Conservation (phyloP, 2,888 invertebrate genomes). For the Anagyrus pseudococci region DNA sequence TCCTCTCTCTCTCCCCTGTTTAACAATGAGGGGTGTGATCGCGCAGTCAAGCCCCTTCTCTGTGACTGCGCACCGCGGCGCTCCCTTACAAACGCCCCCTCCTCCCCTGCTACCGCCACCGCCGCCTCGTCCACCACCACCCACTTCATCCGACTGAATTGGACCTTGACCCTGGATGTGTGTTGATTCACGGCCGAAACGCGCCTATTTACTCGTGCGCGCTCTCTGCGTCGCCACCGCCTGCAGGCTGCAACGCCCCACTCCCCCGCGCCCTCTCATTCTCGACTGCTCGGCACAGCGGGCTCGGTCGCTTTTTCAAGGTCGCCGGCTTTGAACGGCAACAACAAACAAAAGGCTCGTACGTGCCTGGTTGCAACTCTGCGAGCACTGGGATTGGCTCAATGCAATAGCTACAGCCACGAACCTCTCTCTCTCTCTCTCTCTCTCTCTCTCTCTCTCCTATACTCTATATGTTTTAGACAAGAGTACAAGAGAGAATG, state of each 20-base stretch:
- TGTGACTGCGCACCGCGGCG: too few relatives aligned
- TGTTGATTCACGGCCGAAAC: slow-evolving; percentile 31
- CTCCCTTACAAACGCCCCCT: too few relatives aligned
- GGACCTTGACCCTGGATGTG: slow-evolving; percentile 35
- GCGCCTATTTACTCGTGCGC: slow-evolving; percentile 3
- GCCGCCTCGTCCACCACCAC: too few relatives aligned
- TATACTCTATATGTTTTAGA: too few relatives aligned
- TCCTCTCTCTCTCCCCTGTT: background rate
- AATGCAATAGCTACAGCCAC: background rate
- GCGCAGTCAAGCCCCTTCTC: slow-evolving; percentile 33
- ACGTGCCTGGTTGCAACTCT: too few relatives aligned
- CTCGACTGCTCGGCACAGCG: too few relatives aligned
- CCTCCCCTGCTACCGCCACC: slow-evolving; percentile 28
- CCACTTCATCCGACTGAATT: background rate
- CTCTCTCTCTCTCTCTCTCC: too few relatives aligned
- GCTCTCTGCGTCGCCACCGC: too few relatives aligned
- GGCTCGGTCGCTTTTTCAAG: slow-evolving; percentile 17
- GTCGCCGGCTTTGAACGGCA: slow-evolving; percentile 18
- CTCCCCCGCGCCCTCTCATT: background rate
- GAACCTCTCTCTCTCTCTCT: too few relatives aligned
- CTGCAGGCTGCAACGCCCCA: background rate
- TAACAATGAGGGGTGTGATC: slow-evolving; percentile 19
- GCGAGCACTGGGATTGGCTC: too few relatives aligned
- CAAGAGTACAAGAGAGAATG: too few relatives aligned
- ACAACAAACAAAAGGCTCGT: slow-evolving; percentile 24